Percentiles rank a stretch among this genome's conserved stretches.
Evolutionary conservation across 2,113 vertebrate species (phyloP).

Genomic region (Ahaetulla prasina): DNA sequence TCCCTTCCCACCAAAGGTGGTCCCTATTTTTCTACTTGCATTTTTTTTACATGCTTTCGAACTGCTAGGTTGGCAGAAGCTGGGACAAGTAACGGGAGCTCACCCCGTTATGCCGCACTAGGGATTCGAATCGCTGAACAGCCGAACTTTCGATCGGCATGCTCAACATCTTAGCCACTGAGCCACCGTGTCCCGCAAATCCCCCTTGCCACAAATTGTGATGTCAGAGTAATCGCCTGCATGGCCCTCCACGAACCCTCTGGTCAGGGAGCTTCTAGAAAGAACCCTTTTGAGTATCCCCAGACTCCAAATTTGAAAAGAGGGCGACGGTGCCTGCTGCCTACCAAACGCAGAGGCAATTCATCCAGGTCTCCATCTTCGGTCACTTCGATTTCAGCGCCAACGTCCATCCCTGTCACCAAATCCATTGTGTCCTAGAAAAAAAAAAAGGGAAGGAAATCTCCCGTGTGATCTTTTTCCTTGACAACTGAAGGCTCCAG

Average conservation of each 20-base stretch:
- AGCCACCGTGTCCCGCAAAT: too few species aligned
- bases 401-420: constrained; percentile 28
- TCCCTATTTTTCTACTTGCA: too few species aligned
- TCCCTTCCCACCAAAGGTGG: too few species aligned
- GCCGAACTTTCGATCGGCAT: too few species aligned
- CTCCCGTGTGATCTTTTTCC: not conserved
- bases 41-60: too few species aligned
- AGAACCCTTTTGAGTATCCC: not conserved
- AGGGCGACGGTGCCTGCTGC: not conserved
- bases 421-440: not conserved
- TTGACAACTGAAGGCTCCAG: not conserved
- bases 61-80: too few species aligned
- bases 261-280: not conserved
- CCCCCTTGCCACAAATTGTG: not conserved
- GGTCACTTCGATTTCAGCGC: constrained; percentile 44
- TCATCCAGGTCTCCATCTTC: constrained; percentile 24
- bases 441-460: not conserved
- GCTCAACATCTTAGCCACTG: too few species aligned
- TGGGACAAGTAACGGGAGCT: too few species aligned
- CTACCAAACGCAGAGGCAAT: constrained; percentile 27
- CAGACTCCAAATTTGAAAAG: not conserved
- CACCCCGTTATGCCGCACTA: too few species aligned
- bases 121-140: too few species aligned
- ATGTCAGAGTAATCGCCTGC: not conserved
- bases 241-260: not conserved